Evolutionary conservation across 2,888 invertebrate species (phyloP).

Genomic region (Phania funesta): DNA sequence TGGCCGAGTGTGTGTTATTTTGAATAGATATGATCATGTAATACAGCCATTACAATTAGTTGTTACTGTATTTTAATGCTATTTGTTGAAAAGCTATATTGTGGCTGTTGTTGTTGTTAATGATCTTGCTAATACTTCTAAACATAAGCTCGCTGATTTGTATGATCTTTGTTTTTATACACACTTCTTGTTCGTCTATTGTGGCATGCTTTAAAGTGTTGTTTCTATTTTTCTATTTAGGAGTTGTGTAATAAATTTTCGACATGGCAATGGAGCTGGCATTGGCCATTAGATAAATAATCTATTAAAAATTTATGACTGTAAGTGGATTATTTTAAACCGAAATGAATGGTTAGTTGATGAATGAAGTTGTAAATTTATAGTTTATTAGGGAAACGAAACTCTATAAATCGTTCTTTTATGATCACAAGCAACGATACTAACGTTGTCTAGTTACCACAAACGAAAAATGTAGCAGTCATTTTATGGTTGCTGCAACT

Average conservation of each 20-base stretch:
- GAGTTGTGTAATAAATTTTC: constrained; percentile 43
- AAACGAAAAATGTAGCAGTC: too few relatives aligned
- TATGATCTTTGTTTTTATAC: background rate
- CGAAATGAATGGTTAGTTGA: background rate
- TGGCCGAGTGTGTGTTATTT: constrained; percentile 24
- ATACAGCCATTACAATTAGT: constrained; percentile 49
- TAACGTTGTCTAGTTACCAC: too few relatives aligned
- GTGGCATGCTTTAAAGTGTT: constrained; percentile 4
- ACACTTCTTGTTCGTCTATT: background rate
- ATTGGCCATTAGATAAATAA: constrained; percentile 27
- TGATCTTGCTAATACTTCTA: constrained; percentile 41
- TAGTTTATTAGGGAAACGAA: background rate
- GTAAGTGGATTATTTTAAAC: background rate
- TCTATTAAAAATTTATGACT: constrained; percentile 40
- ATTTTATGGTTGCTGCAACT: too few relatives aligned
- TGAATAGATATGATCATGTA: constrained; percentile 46
- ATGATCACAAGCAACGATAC: too few relatives aligned
- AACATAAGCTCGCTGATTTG: background rate
- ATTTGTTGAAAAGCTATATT: constrained; percentile 41
- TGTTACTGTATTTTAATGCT: constrained; percentile 57
- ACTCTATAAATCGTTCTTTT: too few relatives aligned
- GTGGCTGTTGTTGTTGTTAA: constrained; percentile 44
- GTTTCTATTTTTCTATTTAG: background rate
- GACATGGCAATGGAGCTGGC: constrained; percentile 38
- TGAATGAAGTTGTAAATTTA: background rate